phyloP scores from a whole-genome alignment of 2,113 vertebrate genomes.

The Dicaeum eximium region DNA sequence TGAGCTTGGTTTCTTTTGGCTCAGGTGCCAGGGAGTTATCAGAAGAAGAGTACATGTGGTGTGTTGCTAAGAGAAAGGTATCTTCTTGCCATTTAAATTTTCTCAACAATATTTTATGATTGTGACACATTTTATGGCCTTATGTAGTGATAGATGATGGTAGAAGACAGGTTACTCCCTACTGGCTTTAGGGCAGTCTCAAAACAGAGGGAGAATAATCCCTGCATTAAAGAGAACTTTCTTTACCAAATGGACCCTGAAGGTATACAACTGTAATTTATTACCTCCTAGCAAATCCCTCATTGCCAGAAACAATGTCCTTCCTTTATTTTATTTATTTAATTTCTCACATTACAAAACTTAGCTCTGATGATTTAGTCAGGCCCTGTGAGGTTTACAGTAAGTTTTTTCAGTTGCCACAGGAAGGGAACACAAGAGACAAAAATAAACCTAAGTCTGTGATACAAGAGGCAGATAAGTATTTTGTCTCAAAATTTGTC shows the following conservation, averaged over 20 bases:
- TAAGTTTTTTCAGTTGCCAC: neutral
- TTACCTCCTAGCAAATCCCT: neutral
- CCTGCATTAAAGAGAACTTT: neutral
- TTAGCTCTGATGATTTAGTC: neutral
- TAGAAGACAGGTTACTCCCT: neutral
- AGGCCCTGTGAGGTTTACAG: neutral
- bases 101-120: neutral
- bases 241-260: neutral
- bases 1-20: neutral
- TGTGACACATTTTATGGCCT: neutral
- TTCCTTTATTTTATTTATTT: neutral
- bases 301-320: neutral
- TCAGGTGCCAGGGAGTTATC: neutral
- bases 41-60: neutral
- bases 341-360: neutral
- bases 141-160: neutral
- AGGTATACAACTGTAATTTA: neutral
- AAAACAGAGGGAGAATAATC: neutral
- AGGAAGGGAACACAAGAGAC: neutral
- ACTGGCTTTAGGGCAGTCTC: neutral
- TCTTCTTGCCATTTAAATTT: neutral
- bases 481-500: neutral
- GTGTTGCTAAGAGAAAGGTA: neutral
- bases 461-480: neutral
- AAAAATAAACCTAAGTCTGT: neutral